Evolutionary conservation across 1,140 invertebrate genomes (phyloP).

Genomic region (Apis mellifera): Amel_HAv3.1 CM009938.2:6245501-6246000

Average conservation of each 20-base stretch:
- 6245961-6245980: background rate
- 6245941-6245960: background rate
- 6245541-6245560: background rate
- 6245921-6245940: conserved; percentile 8
- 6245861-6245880: conserved; percentile 23
- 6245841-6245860: conserved; percentile 18
- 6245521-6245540: background rate
- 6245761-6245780: background rate
- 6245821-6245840: conserved; percentile 15
- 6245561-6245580: no score
- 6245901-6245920: background rate
- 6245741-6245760: background rate
- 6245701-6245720: no score
- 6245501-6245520: background rate
- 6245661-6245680: background rate
- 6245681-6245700: no score
- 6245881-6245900: background rate
- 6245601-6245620: background rate
- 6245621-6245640: background rate
- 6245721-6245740: no score
- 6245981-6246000: background rate
- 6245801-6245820: background rate
- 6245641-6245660: background rate
- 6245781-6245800: background rate
- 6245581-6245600: no score